Evolutionary conservation across 2,797 vertebrate genomes (phyloP), one percentile per base, ranked within the genome.

Genomic region (Podarcis siculus): DNA sequence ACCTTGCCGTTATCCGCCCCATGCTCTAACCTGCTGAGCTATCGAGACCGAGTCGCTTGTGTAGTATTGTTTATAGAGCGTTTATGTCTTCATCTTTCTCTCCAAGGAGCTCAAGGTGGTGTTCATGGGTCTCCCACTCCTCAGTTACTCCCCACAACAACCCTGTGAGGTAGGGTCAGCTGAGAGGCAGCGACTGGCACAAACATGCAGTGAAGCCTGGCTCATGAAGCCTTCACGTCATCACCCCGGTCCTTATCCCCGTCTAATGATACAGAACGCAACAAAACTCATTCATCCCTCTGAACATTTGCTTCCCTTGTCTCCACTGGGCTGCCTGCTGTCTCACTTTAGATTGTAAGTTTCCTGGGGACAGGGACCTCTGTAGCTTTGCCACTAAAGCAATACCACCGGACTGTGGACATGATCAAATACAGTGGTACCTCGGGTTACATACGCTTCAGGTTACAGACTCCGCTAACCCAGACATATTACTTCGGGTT

Each of bases 271-370:
- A 39, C 8, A 37, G 25, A 77, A 45, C 19, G 5, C 30, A 78
- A 39, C 7, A n/a, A 55, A 45, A 30, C 15, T 12, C 5, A 45
- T 30, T 15, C 8, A 1, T 15, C 23, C 32, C 25, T 30, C 5
- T 2, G 21, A 2, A 1, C 49, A 0, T 37, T 5, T 2, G 1
- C 27, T 2, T 7, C 3, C 5, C 21, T 72, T 6, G 35, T 37
- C 72, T 10, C 6, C 76, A 49, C 32, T 32, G 2, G 21, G 58
- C 58, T 7, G 3, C n/a, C 30, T 30, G 4, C 30, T 23, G 17
- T 19, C 58, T 61, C 15, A 17, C 4, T 61, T 61, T 61, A 61
- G 58, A 49, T 49, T 72, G 82, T 7, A 71, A 25, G 42, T 42
- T 23, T 49, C 67, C 42, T 72, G 3, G 30, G 82, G 67, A 21